Evolutionary conservation across 2,888 invertebrate genomes (phyloP), one percentile per base, ranked within the genome.

Genomic region (Diabrotica balteata): DNA sequence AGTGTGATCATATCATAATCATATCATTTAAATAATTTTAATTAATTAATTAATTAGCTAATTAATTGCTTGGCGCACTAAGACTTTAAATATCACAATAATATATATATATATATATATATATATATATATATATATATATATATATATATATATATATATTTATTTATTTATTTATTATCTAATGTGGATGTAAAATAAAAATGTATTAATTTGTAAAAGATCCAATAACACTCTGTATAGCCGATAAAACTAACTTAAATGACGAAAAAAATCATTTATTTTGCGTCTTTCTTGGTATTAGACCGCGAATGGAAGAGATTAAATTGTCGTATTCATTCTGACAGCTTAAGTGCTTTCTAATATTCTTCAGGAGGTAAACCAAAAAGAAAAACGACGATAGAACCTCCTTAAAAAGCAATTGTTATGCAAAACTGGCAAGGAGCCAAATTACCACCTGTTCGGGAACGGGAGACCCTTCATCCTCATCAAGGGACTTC

Each of bases 341-440:
- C 80, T 80, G 82, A 81, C 80, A 80, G 80, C 80, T 80, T 83
- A 81, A 83, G 82, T 82, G 82, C 82, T 84, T 83, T 83, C 83
- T 83, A 82, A 84, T 83, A 84, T 83, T 81, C 82, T 80, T 73
- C 76, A 79, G 81, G 81, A 83, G 83, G 81, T 81, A 82, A 83
- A 80, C 79, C 77, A 81, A 81, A 76, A 83, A 82, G 80, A 82
- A 83, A 82, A 77, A 81, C 81, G 83, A 81, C 80, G 82, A 82
- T 83, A 82, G 81, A 81, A 80, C 79, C 82, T 80, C 79, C 82
- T 84, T 82, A 83, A 81, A 78, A 80, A 79, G 81, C 82, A 81
- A 84, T 84, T 84, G 84, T 84, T 83, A 84, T 84, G 84, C 84
- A 84, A 84, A 84, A 82, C 83, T 82, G 78, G 80, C 77, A 73